Evolutionary conservation across 92 coral and sea anemone genomes (phyloP), one percentile per base, ranked within the genome.

Genomic region (Isaurus tuberculatus): DNA sequence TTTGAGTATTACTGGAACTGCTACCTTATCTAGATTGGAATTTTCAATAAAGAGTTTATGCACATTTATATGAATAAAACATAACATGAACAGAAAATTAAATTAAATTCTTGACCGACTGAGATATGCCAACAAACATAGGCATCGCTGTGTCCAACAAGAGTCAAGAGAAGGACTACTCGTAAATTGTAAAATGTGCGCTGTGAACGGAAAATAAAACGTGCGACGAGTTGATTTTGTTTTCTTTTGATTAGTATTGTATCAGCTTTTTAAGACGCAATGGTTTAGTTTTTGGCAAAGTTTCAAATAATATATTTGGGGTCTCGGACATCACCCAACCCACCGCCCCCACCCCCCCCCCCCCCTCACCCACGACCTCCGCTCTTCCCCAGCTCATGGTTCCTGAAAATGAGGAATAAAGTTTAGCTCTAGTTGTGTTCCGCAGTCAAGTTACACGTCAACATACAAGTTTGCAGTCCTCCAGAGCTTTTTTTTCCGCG

Each of bases 361-460:
- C n/a, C n/a, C n/a, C n/a, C n/a, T n/a, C n/a, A n/a, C n/a, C n/a
- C n/a, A n/a, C 46, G 46, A 0, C 6, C 55, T n/a, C 75, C 33
- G 75, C 75, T n/a, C 9, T 34, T 70, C n/a, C 75, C 57, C 5
- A n/a, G 75, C 75, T 26, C 71, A 70, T 71, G 57, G 58, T 42
- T 8, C 30, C 31, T 1, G 36, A 71, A 31, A 71, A 42, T 71
- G 36, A 2, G 30, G 58, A 71, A 71, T 15, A 71, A 28, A 71
- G 22, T 27, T 71, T 70, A 43, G 78, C 78, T 71, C 58, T 43
- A 71, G 57, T 71, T 71, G 58, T 42, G 58, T 70, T 70, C 75
- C 75, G 57, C n/a, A 43, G 58, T 71, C 58, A 44, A 72, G 63
- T 9, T 17, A 72, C 22, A 43, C 61, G 61, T 23, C 75, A 37